Evolutionary conservation across 2,888 invertebrate species (phyloP).

Genomic region (Molorchus minor): DNA sequence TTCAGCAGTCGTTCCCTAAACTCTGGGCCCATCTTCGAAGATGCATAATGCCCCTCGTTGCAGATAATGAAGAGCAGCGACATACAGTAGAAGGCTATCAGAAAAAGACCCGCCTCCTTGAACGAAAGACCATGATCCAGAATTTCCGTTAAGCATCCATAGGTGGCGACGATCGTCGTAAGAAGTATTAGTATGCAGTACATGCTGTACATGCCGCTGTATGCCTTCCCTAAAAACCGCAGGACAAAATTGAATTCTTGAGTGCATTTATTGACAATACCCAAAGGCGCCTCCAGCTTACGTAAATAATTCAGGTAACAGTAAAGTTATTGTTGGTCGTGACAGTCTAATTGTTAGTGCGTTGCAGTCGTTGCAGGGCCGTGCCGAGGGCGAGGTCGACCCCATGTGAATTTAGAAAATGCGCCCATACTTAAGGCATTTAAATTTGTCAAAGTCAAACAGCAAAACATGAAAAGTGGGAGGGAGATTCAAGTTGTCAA

Average conservation of each 20-base stretch:
- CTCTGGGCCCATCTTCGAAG: conserved; percentile 64
- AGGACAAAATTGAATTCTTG: conserved; percentile 5
- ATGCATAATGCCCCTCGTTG: conserved; percentile 73
- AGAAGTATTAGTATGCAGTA: conserved; percentile 78
- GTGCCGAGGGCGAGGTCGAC: too few relatives aligned
- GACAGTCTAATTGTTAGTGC: conserved; percentile 1
- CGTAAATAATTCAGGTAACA: conserved; percentile 7
- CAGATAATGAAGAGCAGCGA: conserved; percentile 75
- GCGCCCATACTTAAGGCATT: too few relatives aligned
- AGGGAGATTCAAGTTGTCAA: too few relatives aligned
- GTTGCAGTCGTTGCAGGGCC: too few relatives aligned
- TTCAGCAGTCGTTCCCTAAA: conserved; percentile 72
- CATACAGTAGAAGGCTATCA: conserved; percentile 78
- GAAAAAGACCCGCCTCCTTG: conserved; percentile 76
- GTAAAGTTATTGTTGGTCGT: conserved; percentile 3
- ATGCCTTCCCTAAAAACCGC: conserved; percentile 68
- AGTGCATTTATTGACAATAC: background rate
- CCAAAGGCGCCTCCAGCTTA: background rate
- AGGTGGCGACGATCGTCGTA: conserved; percentile 77
- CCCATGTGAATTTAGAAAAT: too few relatives aligned
- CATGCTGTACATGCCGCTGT: conserved; percentile 81
- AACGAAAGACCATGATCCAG: conserved; percentile 76
- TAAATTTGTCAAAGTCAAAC: too few relatives aligned
- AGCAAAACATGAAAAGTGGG: too few relatives aligned
- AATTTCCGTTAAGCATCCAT: conserved; percentile 76